Evolutionary conservation across 2,888 invertebrate genomes (phyloP).

Genomic region (Neoascia interrupta): DNA sequence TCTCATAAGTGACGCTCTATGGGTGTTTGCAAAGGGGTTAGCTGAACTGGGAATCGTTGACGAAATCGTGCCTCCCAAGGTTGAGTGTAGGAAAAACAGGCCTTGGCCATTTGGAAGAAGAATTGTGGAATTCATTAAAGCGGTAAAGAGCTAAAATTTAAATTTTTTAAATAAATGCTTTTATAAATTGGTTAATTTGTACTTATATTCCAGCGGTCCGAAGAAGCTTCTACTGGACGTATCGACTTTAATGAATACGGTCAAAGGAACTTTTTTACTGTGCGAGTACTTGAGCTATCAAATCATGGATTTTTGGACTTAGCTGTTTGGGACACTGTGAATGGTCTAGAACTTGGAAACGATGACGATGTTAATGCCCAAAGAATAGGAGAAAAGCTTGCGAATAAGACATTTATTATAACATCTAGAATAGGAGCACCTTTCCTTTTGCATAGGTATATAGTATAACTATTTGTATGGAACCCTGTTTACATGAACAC

Average conservation of each 20-base stretch:
- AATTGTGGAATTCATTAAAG: slow-evolving; percentile 85
- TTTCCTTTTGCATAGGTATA: slow-evolving; percentile 83
- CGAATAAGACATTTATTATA: slow-evolving; percentile 86
- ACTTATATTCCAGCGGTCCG: slow-evolving; percentile 73
- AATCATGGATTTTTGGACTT: slow-evolving; percentile 82
- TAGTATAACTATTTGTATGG: slow-evolving; percentile 70
- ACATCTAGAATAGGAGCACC: slow-evolving; percentile 88
- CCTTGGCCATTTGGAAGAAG: slow-evolving; percentile 83
- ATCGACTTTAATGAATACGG: slow-evolving; percentile 82
- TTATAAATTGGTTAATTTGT: background rate
- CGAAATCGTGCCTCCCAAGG: slow-evolving; percentile 73
- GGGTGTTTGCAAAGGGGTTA: slow-evolving; percentile 83
- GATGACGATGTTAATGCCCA: slow-evolving; percentile 82
- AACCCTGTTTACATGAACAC: background rate
- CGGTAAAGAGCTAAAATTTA: slow-evolving; percentile 79
- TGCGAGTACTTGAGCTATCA: slow-evolving; percentile 85
- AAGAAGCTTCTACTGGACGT: slow-evolving; percentile 77
- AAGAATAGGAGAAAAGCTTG: slow-evolving; percentile 77
- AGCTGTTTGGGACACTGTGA: slow-evolving; percentile 78
- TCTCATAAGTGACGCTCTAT: slow-evolving; percentile 86
- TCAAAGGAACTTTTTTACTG: slow-evolving; percentile 83
- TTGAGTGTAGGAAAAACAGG: slow-evolving; percentile 79
- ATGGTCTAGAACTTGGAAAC: slow-evolving; percentile 80
- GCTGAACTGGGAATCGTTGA: slow-evolving; percentile 77
- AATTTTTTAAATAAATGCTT: background rate